Evolutionary conservation across 2,888 invertebrate species (phyloP).

Genomic region (Abrostola tripartita): DNA sequence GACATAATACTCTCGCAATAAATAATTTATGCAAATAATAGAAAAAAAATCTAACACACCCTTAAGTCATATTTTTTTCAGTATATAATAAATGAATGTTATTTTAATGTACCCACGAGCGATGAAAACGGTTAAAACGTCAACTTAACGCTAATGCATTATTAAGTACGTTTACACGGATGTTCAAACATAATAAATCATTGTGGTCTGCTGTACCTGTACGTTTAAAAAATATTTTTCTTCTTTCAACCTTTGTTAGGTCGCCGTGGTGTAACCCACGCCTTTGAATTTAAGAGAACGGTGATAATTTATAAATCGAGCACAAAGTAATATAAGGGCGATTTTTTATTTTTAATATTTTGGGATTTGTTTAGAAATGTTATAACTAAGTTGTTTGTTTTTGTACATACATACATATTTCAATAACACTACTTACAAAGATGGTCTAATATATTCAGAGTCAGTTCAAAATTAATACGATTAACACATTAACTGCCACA

Average conservation of each 20-base stretch:
- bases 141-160: slow-evolving; percentile 56
- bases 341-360: slow-evolving; percentile 47
- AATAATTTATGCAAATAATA: not conserved
- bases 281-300: slow-evolving; percentile 56
- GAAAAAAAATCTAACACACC: slow-evolving; percentile 3
- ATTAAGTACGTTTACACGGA: slow-evolving; percentile 59
- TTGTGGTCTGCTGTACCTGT: slow-evolving; percentile 53
- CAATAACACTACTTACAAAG: no score
- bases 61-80: slow-evolving; percentile 19
- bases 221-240: slow-evolving; percentile 52
- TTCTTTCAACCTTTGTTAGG: slow-evolving; percentile 56
- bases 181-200: slow-evolving; percentile 60
- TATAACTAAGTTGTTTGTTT: no score
- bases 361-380: not conserved
- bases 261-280: slow-evolving; percentile 60
- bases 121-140: slow-evolving; percentile 46
- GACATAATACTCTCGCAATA: no score
- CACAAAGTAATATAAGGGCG: slow-evolving; percentile 56
- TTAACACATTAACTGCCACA: no score
- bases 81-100: slow-evolving; percentile 25
- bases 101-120: slow-evolving; percentile 48
- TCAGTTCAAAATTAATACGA: no score
- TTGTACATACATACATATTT: no score
- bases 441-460: no score
- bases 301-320: slow-evolving; percentile 64